Evolutionary conservation across 53 echinoderm and acorn worm species (phyloP).

Genomic region (Luidia sarsii): DNA sequence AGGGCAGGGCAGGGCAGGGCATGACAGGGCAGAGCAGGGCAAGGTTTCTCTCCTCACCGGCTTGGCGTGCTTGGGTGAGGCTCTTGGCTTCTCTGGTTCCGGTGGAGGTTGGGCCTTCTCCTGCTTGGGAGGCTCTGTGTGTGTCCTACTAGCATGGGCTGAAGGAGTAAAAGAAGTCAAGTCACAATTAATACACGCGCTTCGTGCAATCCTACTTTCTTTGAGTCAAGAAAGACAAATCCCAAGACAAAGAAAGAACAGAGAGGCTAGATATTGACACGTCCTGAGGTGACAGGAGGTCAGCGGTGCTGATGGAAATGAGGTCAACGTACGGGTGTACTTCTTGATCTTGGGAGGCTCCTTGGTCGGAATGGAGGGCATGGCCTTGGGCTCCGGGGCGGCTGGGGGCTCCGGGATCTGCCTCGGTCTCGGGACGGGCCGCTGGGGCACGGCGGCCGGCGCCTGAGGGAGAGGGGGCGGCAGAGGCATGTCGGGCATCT

Average conservation of each 20-base stretch:
- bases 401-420: background rate
- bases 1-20: too few species aligned
- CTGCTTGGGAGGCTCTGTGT: constrained; percentile 21
- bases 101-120: background rate
- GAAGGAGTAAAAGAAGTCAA: background rate
- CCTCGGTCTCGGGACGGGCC: background rate
- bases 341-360: constrained; percentile 38
- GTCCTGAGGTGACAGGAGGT: too few species aligned
- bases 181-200: background rate
- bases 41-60: constrained; percentile 18
- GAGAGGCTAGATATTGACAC: too few species aligned
- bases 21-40: too few species aligned
- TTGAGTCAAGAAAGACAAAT: background rate
- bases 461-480: background rate
- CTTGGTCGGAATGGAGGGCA: constrained; percentile 22
- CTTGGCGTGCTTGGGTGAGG: constrained; percentile 2
- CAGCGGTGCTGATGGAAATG: too few species aligned
- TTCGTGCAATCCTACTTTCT: too few species aligned
- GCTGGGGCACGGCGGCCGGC: background rate
- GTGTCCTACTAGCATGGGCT: background rate
- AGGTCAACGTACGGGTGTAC: constrained; percentile 27
- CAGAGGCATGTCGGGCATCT: too few species aligned
- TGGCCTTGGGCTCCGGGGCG: background rate
- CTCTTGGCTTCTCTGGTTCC: constrained; percentile 1
- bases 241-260: background rate